Evolutionary conservation across 2,797 vertebrate genomes (phyloP), one percentile per base, ranked within the genome.

Genomic region (Rhinophrynus dorsalis): DNA sequence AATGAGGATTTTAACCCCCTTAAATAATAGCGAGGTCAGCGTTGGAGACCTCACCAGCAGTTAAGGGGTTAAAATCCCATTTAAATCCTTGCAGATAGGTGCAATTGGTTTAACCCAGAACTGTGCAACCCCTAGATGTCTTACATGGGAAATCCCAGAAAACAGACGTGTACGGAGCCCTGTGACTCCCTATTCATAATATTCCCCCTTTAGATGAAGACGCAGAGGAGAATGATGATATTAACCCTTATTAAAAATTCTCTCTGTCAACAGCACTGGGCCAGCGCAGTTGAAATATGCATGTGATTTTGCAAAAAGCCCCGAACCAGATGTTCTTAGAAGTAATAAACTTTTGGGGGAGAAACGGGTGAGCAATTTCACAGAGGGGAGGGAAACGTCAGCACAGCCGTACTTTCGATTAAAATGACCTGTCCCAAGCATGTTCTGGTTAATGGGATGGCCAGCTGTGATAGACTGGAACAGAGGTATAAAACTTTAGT

Each of bases 201-300:
- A 74, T 67, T 85, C 76, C 77, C 61, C n/a, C n/a, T n/a, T 13
- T 37, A 77, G 75, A 76, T 15, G 68, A 80, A 70, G 78, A 81
- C 81, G 70, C 72, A 63, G 72, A 40, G n/a, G 78, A 80, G 75
- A 44, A 70, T 77, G 76, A 79, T 69, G 76, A 81, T 76, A 79
- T 81, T 79, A 81, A 81, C 80, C 71, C 81, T 80, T 75, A 77
- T 85, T 82, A 84, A 85, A 86, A 78, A 83, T 76, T 75, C 83
- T 76, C 77, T 73, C 77, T 76, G 78, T 82, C 78, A 80, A 79
- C 80, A 79, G 45, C 73, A 48, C 74, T 67, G 75, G 79, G 64
- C 9, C 78, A 69, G 65, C 68, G 21, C n/a, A 56, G 68, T 78
- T 80, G 77, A 84, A 78, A 83, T 68, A 35, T 7, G 63, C 65